These are phyloP conservation scores for Cossypha polioptera DNA, from an alignment of 2,797 vertebrate species.

Conservation along the genomic window DNA sequence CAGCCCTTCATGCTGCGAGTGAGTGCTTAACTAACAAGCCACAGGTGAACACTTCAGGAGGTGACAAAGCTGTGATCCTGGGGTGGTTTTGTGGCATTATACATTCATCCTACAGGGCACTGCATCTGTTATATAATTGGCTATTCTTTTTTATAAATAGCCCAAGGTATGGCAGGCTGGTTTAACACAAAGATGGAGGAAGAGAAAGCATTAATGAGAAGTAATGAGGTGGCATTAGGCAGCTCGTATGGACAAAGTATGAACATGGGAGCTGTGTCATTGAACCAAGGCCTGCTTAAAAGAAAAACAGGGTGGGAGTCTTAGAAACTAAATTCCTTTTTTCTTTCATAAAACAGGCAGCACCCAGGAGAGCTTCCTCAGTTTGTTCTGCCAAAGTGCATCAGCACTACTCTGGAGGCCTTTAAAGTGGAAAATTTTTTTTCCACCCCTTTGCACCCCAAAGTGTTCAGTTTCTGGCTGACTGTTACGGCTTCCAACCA, in stretches of 20 bases:
- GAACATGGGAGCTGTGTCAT: neutral
- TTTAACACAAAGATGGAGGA: neutral
- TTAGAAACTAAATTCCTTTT: neutral
- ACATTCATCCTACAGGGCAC: neutral
- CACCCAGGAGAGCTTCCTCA: neutral
- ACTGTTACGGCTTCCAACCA: slow-evolving; percentile 35
- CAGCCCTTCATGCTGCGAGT: neutral
- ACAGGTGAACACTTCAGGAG: slow-evolving; percentile 7
- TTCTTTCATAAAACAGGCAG: neutral
- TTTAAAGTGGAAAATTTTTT: neutral
- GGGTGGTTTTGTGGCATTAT: neutral
- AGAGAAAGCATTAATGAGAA: neutral
- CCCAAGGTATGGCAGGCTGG: neutral
- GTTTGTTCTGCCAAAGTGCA: slow-evolving; percentile 3
- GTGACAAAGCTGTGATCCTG: neutral
- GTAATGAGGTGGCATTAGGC: neutral
- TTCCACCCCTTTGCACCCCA: neutral
- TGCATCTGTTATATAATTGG: slow-evolving; percentile 21
- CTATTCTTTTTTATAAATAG: slow-evolving; percentile 15
- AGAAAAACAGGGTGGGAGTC: neutral
- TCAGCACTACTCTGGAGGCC: neutral
- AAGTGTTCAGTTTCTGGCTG: slow-evolving; percentile 11
- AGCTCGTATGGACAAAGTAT: neutral
- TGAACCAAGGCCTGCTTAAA: neutral
- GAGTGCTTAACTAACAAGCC: slow-evolving; percentile 19